Evolutionary conservation across 2,113 vertebrate genomes (phyloP).

Genomic region (Aphyosemion australe): DNA sequence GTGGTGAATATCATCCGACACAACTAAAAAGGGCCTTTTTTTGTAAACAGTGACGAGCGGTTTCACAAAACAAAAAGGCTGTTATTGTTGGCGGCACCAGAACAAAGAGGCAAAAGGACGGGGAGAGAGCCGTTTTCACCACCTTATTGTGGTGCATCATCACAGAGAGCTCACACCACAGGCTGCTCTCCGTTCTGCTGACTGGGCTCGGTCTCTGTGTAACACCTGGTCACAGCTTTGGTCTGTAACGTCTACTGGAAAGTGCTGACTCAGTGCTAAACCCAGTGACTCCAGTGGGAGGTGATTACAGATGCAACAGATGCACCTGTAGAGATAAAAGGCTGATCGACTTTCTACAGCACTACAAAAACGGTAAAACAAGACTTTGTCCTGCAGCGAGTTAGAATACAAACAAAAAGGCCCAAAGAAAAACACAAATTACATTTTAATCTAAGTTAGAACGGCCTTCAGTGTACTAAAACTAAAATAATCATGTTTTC

Average conservation of each 20-base stretch:
- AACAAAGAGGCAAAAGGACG: background rate
- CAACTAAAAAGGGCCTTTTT: slow-evolving; percentile 13
- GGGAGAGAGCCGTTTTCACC: too few species aligned
- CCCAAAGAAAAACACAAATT: background rate
- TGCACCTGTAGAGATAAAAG: slow-evolving; percentile 8
- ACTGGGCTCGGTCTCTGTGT: slow-evolving; percentile 25
- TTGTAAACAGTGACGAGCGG: slow-evolving; percentile 41
- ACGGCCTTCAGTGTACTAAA: background rate
- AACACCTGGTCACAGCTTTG: background rate
- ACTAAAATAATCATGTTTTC: background rate
- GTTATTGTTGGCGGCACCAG: slow-evolving; percentile 22
- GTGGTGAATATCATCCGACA: slow-evolving; percentile 19
- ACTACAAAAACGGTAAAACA: background rate
- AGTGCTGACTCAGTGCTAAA: slow-evolving; percentile 32
- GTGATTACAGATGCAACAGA: slow-evolving; percentile 28
- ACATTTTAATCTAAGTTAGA: too few species aligned
- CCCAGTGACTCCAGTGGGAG: slow-evolving; percentile 18
- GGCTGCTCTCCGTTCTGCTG: slow-evolving; percentile 37
- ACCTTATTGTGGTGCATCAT: slow-evolving; percentile 33
- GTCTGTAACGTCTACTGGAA: slow-evolving; percentile 3
- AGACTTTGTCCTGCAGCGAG: background rate
- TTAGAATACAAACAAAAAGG: background rate
- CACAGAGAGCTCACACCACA: slow-evolving; percentile 25
- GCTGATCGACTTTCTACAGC: background rate
- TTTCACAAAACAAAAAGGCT: slow-evolving; percentile 38